These are phyloP conservation scores for Rhogogaster chlorosoma DNA, from an alignment of 2,888 invertebrate species.

Conservation along the genomic window DNA sequence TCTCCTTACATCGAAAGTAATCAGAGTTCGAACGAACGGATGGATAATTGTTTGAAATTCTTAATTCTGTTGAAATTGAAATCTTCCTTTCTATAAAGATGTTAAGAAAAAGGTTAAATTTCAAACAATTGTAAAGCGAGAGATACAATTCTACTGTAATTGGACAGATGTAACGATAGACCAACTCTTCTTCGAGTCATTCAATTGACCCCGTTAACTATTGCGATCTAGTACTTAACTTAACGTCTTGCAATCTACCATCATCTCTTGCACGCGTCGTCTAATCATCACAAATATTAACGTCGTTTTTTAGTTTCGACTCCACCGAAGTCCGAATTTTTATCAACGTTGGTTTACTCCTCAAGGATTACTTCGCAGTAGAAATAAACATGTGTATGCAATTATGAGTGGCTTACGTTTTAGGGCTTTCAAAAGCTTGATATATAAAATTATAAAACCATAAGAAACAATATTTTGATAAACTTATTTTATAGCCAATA, in stretches of 20 bases:
- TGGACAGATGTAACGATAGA: background rate
- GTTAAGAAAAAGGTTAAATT: background rate
- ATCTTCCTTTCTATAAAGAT: background rate
- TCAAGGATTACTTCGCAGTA: too few species aligned
- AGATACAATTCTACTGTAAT: background rate
- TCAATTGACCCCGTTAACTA: constrained; percentile 9
- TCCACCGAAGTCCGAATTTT: too few species aligned
- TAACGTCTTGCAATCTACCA: background rate
- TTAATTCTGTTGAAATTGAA: background rate
- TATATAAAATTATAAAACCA: too few species aligned
- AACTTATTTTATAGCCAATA: too few species aligned
- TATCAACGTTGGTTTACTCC: too few species aligned
- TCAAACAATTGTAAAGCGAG: background rate
- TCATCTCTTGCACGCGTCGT: background rate
- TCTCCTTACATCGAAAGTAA: too few species aligned
- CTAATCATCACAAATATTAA: background rate
- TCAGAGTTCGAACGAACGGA: too few species aligned
- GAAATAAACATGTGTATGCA: background rate
- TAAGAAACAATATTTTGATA: too few species aligned
- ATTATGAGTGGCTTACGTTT: background rate
- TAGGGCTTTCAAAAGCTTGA: background rate
- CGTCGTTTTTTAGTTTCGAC: background rate
- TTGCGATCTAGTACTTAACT: background rate
- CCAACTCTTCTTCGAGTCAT: background rate
- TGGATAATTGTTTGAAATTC: too few species aligned